phyloP scores from a whole-genome alignment of 92 coral and sea anemone species.

The Blastomussa wellsi region DNA sequence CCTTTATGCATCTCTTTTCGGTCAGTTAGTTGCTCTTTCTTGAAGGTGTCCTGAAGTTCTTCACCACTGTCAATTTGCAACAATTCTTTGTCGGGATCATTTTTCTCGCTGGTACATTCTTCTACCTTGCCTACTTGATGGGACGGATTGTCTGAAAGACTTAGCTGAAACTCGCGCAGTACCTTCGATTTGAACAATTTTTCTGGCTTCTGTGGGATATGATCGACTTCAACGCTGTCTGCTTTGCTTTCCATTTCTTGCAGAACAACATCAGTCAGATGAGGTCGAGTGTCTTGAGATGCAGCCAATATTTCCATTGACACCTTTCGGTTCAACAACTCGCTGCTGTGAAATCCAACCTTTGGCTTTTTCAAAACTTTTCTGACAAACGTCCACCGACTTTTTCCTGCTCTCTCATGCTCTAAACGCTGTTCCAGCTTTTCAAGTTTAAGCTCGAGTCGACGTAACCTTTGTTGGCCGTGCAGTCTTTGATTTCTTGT shows the following conservation, averaged over 20 bases:
- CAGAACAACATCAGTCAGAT: background rate
- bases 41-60: background rate
- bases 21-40: background rate
- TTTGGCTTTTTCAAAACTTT: constrained; percentile 5
- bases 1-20: constrained; percentile 37
- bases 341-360: constrained; percentile 50
- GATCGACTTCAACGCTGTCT: background rate
- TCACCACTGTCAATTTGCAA: background rate
- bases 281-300: background rate
- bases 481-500: constrained; percentile 36
- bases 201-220: background rate
- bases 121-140: background rate
- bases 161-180: constrained; percentile 10
- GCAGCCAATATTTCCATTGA: background rate
- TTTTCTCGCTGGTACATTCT: background rate
- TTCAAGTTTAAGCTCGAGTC: constrained; percentile 58
- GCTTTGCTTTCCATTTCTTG: constrained; percentile 14
- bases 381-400: constrained; percentile 37
- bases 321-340: constrained; percentile 33
- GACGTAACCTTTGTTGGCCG: constrained; percentile 30
- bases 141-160: background rate
- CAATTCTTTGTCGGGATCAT: background rate
- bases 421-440: constrained; percentile 60
- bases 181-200: constrained; percentile 24
- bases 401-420: constrained; percentile 44